Evolutionary conservation across 30 jellyfish, hydroid and myxozoan genomes (phyloP).

Genomic region (Sanderia malayensis): DNA sequence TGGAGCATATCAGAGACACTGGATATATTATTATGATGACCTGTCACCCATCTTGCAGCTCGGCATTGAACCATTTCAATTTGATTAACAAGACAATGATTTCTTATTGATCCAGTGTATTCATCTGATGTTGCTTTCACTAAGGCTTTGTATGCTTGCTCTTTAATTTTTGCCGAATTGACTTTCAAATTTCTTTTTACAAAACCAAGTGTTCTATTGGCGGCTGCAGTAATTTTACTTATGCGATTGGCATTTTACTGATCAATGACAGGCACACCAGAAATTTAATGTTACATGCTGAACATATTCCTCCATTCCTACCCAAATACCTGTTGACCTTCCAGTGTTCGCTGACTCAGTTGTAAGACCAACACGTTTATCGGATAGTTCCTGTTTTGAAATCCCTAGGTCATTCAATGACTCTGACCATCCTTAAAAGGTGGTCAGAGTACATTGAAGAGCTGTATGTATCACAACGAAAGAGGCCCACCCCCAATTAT

Average conservation of each 20-base stretch:
- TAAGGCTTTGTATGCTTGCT: constrained; percentile 23
- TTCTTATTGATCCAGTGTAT: constrained; percentile 31
- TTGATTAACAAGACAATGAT: constrained; percentile 28
- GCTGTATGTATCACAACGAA: constrained; percentile 3
- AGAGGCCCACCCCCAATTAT: constrained; percentile 16
- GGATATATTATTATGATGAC: constrained; percentile 15
- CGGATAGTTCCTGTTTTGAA: too few relatives aligned
- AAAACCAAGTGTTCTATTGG: constrained; percentile 28
- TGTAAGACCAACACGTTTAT: too few relatives aligned
- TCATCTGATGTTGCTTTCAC: constrained; percentile 24
- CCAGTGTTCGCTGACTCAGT: too few relatives aligned
- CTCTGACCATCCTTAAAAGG: neutral
- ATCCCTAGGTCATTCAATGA: too few relatives aligned
- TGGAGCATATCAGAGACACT: constrained; percentile 42
- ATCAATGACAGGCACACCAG: too few relatives aligned
- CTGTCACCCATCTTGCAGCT: constrained; percentile 40
- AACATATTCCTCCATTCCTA: too few relatives aligned
- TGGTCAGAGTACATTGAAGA: constrained; percentile 17
- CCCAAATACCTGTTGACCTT: too few relatives aligned
- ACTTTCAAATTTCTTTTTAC: constrained; percentile 23
- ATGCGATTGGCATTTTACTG: too few relatives aligned
- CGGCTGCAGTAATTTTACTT: constrained; percentile 27
- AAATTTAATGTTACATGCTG: too few relatives aligned
- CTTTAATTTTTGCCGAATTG: constrained; percentile 19
- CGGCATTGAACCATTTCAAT: constrained; percentile 29